Evolutionary conservation across 2,113 vertebrate species (phyloP), one percentile per base, ranked within the genome.

Genomic region (Corapipo altera): DNA sequence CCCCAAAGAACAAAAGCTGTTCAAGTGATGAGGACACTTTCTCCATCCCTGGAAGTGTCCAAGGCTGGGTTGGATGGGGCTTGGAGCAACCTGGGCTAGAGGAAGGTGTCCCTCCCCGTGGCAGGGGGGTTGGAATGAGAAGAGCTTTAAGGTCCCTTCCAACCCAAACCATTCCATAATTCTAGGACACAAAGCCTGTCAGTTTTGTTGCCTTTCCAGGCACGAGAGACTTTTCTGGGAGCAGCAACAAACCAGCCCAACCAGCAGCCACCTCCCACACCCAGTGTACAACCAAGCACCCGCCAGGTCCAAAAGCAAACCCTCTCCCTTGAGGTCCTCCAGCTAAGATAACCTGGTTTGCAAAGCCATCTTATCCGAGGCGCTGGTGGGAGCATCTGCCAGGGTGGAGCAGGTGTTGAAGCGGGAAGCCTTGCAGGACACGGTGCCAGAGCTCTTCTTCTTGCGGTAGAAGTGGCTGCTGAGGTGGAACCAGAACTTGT

Each of bases 401-500:
- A 98, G 82, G 6, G 97, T 98, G 64, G 97, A 98, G 90, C 95
- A 97, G 70, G 98, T 98, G 43, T 97, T 97, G 65, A 97, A 46
- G 4, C 97, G 97, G 2, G 97, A 96, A 43, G 90, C 91, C 75
- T 97, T 98, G 94, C 94, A 95, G 72, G 97, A 96, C 74, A 10
- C 75, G 11, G 39, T 35, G 58, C 91, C 88, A 49, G 96, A 93
- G 67, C 70, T 93, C 82, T 86, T 97, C 88, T 94, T 98, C 86
- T 94, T 95, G 41, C 61, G 76, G 82, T 82, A 79, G 62, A 98
- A 96, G 85, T 89, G 97, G 79, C 85, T 97, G 57, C 96, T 97
- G 78, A 98, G 91, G 88, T 98, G 98, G 89, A 97, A 86, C 76
- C 98, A 96, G 94, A 98, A 98, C 95, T 98, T 98, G 89, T 98